Evolutionary conservation across 1,140 invertebrate genomes (phyloP).

Genomic region (Eueides isabella): DNA sequence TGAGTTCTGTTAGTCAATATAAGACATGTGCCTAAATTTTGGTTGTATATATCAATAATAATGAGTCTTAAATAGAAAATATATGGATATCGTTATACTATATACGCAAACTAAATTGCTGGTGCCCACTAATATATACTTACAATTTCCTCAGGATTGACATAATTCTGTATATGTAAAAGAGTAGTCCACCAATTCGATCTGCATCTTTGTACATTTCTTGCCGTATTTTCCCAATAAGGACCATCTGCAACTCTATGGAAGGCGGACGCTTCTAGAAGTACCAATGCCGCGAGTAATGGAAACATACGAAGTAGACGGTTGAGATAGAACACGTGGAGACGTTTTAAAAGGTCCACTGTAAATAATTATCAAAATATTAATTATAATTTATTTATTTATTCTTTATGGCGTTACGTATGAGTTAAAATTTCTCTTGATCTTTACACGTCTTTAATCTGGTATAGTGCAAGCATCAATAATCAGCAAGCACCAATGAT

Average conservation of each 20-base stretch:
- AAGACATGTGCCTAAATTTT: no score
- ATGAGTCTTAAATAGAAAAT: no score
- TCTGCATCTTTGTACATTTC: slow-evolving; percentile 66
- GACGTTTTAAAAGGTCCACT: slow-evolving; percentile 34
- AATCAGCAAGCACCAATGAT: no score
- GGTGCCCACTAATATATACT: slow-evolving; percentile 40
- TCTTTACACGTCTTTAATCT: no score
- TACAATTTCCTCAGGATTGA: slow-evolving; percentile 68
- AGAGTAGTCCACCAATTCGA: slow-evolving; percentile 83
- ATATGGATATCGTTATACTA: no score
- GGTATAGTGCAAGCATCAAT: no score
- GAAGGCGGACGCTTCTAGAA: slow-evolving; percentile 82
- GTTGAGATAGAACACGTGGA: slow-evolving; percentile 82
- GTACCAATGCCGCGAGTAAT: slow-evolving; percentile 81
- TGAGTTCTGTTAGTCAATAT: no score
- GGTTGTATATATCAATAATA: no score
- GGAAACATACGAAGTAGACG: slow-evolving; percentile 84
- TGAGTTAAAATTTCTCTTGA: no score
- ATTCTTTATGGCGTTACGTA: no score
- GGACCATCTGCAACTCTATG: slow-evolving; percentile 84
- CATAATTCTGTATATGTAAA: slow-evolving; percentile 82
- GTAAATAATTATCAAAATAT: background rate
- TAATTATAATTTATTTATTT: no score
- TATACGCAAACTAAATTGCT: no score
- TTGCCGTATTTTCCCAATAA: slow-evolving; percentile 77